Evolutionary conservation across 1,140 invertebrate genomes (phyloP).

Genomic region (Dreissena polymorpha): DNA sequence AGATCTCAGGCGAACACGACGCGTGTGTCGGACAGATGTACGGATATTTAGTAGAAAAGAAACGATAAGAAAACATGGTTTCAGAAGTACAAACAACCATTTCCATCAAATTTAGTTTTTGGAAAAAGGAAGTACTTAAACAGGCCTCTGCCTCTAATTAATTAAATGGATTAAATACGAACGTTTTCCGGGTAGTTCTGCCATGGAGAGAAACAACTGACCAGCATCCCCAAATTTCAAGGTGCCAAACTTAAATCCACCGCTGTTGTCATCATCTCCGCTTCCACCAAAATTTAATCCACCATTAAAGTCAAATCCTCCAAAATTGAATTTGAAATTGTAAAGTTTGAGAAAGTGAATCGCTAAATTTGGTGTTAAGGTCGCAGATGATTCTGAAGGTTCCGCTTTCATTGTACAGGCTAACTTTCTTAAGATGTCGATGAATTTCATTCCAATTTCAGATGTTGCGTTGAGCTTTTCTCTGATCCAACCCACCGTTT

Average conservation of each 20-base stretch:
- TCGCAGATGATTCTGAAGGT: neutral
- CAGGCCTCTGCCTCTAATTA: too few relatives aligned
- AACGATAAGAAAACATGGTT: too few relatives aligned
- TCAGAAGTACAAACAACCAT: too few relatives aligned
- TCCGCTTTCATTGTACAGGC: neutral
- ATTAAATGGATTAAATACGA: neutral
- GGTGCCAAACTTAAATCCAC: neutral
- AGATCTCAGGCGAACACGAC: too few relatives aligned
- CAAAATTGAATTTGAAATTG: too few relatives aligned
- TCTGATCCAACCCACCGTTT: slow-evolving; percentile 7
- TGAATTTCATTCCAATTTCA: slow-evolving; percentile 15
- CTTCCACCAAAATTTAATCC: too few relatives aligned
- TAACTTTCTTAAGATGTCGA: neutral
- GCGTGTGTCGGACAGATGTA: too few relatives aligned
- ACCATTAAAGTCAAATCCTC: too few relatives aligned
- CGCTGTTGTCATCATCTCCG: too few relatives aligned
- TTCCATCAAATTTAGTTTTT: too few relatives aligned
- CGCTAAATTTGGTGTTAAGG: neutral
- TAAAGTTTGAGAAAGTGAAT: neutral
- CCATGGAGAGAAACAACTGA: neutral
- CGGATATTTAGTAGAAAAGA: too few relatives aligned
- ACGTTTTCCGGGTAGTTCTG: neutral
- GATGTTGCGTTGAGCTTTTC: neutral
- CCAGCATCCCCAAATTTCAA: neutral
- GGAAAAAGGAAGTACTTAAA: too few relatives aligned